phyloP scores from a whole-genome alignment of 2,888 invertebrate genomes.

The Sabellastarte sp. region DNA sequence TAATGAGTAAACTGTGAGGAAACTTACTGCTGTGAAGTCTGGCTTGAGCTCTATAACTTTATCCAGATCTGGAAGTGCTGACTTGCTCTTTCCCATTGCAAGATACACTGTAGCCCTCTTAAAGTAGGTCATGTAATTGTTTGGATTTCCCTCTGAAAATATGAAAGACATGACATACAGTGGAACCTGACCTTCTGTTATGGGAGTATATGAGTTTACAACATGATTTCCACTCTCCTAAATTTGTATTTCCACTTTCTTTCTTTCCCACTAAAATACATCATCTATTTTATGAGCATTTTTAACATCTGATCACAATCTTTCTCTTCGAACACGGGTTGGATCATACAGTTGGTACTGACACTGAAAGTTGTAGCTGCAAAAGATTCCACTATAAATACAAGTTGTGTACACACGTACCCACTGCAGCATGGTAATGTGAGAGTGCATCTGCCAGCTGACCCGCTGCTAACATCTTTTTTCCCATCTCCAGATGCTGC shows the following conservation, averaged over 20 bases:
- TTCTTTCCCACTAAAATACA: too few species aligned
- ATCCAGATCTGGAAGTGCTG: conserved; percentile 90
- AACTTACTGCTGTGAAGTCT: conserved; percentile 85
- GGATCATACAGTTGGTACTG: too few species aligned
- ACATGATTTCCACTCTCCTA: too few species aligned
- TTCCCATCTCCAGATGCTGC: conserved; percentile 90
- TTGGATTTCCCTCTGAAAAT: conserved; percentile 85
- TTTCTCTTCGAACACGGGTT: too few species aligned
- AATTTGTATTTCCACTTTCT: too few species aligned
- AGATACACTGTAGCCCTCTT: conserved; percentile 94
- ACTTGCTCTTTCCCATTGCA: conserved; percentile 91
- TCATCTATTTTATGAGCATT: too few species aligned
- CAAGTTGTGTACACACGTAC: too few species aligned
- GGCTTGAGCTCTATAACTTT: conserved; percentile 90
- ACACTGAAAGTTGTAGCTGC: too few species aligned
- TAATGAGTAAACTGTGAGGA: background rate
- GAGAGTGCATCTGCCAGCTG: conserved; percentile 93
- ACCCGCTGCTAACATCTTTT: conserved; percentile 85
- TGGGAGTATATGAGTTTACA: too few species aligned
- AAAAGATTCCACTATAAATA: too few species aligned
- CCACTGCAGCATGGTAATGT: conserved; percentile 97
- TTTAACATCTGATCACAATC: too few species aligned
- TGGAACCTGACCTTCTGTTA: too few species aligned
- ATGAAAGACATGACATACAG: conserved; percentile 2
- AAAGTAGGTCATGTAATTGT: conserved; percentile 93